A percentile compares a stretch with the other conserved stretches of the same genome.
Evolutionary conservation across 2,113 vertebrate genomes (phyloP).

Genomic region (Ia io): DNA sequence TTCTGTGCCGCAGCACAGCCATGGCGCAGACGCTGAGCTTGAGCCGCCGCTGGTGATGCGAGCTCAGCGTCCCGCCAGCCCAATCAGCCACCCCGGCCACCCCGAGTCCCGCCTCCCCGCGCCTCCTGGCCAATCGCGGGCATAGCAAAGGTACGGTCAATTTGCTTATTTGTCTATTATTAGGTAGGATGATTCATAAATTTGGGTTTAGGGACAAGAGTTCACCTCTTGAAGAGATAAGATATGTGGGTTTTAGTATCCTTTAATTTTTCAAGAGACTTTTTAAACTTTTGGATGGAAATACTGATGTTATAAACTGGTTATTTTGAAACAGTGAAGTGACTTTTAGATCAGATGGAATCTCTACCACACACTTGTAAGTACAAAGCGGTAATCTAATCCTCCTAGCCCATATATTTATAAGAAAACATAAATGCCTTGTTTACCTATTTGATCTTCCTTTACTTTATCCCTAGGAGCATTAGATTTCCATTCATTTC

Average conservation of each 20-base stretch:
- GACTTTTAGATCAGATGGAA: not conserved
- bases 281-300: not conserved
- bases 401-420: not conserved
- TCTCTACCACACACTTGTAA: not conserved
- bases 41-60: no score
- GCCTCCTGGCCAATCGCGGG: no score
- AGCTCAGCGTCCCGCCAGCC: no score
- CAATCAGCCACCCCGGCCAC: no score
- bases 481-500: conserved; percentile 26
- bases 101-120: no score
- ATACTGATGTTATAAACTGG: not conserved
- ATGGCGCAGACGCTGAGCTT: no score
- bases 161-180: no score
- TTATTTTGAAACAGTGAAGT: conserved; percentile 3
- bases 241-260: not conserved
- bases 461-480: conserved; percentile 4
- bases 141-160: no score
- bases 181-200: not conserved
- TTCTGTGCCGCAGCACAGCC: no score
- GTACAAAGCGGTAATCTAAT: not conserved
- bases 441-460: not conserved
- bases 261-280: not conserved
- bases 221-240: not conserved
- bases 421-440: not conserved
- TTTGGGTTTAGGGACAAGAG: not conserved